Base-by-base conservation (phyloP, 2,888 invertebrate genomes). In the Heterodera filipjevi region DNA sequence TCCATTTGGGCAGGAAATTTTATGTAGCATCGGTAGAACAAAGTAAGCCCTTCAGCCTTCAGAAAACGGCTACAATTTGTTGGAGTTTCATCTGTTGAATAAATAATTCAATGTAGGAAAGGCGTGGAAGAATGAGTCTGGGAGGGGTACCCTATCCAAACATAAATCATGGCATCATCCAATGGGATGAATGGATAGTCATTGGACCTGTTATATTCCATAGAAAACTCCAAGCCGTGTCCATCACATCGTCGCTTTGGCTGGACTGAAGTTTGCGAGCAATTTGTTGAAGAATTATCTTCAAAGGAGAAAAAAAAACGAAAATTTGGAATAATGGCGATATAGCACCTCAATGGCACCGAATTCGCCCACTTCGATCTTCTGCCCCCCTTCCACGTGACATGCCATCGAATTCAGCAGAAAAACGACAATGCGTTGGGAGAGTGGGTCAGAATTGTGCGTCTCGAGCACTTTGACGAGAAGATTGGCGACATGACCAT, bases 151-250 rank as follows among this genome's bases (percentile, higher is more conserved):
- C n/a, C n/a, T n/a, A n/a, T n/a, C n/a, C n/a, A n/a, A n/a, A n/a
- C n/a, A n/a, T n/a, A n/a, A n/a, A n/a, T n/a, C 27, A 59, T 22
- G 49, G 64, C 27, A 30, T 10, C 22, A 33, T 32, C 22, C n/a
- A n/a, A n/a, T n/a, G n/a, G n/a, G n/a, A n/a, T n/a, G n/a, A n/a
- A n/a, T 27, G 19, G 10, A n/a, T 46, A 71, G 39, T 39, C 6
- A 39, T 6, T 39, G 53, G 71, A 91, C 91, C 91, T 82, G 91
- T 91, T 39, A 92, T 90, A 91, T 97, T 98, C 97, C 97, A 98
- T 94, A 98, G 94, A n/a, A 96, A 95, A 79, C 96, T 96, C 98
- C 98, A 98, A 5, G 96, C 95, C 27, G 96, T 95, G 91, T 97
- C 96, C 91, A 98, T 92, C 30, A 96, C 95, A 90, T 98, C 97